Percentiles rank a stretch among this genome's conserved stretches.
Evolutionary conservation across 2,888 invertebrate genomes (phyloP).

Genomic region (Oscheius sp.): DNA sequence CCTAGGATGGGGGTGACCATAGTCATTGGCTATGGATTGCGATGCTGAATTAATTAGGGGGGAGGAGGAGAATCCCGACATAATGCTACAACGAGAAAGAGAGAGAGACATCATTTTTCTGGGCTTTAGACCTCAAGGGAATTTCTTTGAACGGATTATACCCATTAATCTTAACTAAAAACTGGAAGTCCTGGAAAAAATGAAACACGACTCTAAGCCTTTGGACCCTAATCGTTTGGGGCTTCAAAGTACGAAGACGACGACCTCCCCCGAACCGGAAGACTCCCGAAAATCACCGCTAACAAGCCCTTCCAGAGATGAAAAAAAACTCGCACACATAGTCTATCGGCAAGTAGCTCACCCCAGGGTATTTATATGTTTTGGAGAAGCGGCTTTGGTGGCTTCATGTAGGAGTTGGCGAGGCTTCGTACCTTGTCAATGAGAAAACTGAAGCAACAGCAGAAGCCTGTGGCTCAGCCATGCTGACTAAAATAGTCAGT

Average conservation of each 20-base stretch:
- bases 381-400: no score
- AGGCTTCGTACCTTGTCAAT: background rate
- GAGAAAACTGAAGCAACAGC: background rate
- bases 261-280: background rate
- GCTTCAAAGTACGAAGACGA: background rate
- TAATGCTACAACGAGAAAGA: background rate
- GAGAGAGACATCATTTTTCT: background rate
- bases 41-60: slow-evolving; percentile 23
- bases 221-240: background rate
- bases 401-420: background rate
- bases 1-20: background rate
- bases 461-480: background rate
- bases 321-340: no score
- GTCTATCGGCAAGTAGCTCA: no score
- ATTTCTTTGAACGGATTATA: background rate
- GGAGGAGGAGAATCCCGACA: background rate
- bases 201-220: background rate
- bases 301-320: no score
- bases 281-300: background rate
- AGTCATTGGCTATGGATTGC: slow-evolving; percentile 26
- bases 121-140: background rate
- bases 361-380: no score
- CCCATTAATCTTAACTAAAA: background rate
- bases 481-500: no score
- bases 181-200: background rate